Evolutionary conservation across 2,797 vertebrate genomes (phyloP).

Genomic region (Alouatta caraya): DNA sequence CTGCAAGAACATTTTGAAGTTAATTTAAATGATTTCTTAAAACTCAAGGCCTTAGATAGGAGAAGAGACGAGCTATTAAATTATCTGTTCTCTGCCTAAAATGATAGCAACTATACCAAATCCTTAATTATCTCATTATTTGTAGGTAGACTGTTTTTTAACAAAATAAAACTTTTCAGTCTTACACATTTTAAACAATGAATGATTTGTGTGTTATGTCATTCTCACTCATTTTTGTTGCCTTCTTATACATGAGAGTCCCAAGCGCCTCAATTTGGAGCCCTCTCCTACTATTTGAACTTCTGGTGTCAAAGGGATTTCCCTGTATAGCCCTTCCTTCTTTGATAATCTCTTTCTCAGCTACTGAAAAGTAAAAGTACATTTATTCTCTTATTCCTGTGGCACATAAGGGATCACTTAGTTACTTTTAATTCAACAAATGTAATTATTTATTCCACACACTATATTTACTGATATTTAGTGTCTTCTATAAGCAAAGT

Average conservation of each 20-base stretch:
- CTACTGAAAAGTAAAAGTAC: background rate
- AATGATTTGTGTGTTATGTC: background rate
- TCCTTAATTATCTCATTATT: slow-evolving; percentile 26
- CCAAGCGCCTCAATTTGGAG: background rate
- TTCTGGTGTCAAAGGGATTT: background rate
- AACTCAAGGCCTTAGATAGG: slow-evolving; percentile 36
- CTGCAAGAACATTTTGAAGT: slow-evolving; percentile 68
- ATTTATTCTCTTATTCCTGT: background rate
- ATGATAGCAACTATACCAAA: slow-evolving; percentile 25
- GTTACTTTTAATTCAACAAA: slow-evolving; percentile 18
- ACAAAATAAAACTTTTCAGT: background rate
- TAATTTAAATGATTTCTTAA: slow-evolving; percentile 70
- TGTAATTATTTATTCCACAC: background rate
- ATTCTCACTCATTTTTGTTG: slow-evolving; percentile 14
- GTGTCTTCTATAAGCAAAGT: background rate
- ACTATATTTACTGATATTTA: background rate
- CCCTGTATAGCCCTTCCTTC: background rate
- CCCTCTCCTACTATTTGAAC: background rate
- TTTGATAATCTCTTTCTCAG: background rate
- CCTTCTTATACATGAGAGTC: background rate
- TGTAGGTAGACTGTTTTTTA: background rate
- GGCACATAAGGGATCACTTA: background rate
- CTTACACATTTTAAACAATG: background rate
- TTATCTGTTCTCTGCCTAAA: slow-evolving; percentile 43
- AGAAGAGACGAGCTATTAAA: slow-evolving; percentile 46